Conservation (phyloP, 2,888 invertebrate genomes). For the Dicycla oo region DNA sequence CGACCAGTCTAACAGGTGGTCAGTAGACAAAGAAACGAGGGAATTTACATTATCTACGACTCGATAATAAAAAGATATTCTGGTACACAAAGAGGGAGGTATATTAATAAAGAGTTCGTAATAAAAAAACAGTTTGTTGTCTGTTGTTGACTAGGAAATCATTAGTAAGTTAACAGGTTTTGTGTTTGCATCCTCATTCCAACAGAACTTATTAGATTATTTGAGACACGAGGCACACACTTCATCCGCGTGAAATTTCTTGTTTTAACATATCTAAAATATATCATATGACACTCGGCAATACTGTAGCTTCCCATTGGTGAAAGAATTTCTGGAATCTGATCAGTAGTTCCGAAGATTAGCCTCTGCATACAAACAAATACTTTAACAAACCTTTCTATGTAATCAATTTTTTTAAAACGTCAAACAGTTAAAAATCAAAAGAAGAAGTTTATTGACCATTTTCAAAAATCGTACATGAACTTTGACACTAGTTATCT, state of each 20-base stretch:
- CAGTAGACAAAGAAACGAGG: constrained; percentile 48
- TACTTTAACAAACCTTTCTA: too few relatives aligned
- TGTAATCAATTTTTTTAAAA: too few relatives aligned
- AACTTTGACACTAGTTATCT: too few relatives aligned
- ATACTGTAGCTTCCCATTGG: too few relatives aligned
- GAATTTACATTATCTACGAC: constrained; percentile 38
- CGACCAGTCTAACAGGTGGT: constrained; percentile 50
- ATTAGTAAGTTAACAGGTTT: constrained; percentile 17
- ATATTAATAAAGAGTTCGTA: constrained; percentile 32
- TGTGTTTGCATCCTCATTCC: constrained; percentile 26
- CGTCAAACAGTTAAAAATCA: too few relatives aligned
- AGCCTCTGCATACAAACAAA: too few relatives aligned
- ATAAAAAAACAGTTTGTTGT: constrained; percentile 30
- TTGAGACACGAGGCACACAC: neutral
- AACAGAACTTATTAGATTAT: neutral
- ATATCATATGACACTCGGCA: too few relatives aligned
- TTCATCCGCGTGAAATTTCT: neutral
- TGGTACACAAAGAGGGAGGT: constrained; percentile 30
- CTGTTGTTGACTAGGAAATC: constrained; percentile 47
- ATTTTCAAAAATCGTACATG: too few relatives aligned
- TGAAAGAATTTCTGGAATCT: too few relatives aligned
- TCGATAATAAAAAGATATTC: constrained; percentile 25
- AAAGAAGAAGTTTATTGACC: too few relatives aligned
- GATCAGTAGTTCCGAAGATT: too few relatives aligned
- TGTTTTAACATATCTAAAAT: neutral